These are phyloP conservation scores for Maconellicoccus hirsutus DNA, from an alignment of 1,140 invertebrate genomes.

Conservation along the genomic window DNA sequence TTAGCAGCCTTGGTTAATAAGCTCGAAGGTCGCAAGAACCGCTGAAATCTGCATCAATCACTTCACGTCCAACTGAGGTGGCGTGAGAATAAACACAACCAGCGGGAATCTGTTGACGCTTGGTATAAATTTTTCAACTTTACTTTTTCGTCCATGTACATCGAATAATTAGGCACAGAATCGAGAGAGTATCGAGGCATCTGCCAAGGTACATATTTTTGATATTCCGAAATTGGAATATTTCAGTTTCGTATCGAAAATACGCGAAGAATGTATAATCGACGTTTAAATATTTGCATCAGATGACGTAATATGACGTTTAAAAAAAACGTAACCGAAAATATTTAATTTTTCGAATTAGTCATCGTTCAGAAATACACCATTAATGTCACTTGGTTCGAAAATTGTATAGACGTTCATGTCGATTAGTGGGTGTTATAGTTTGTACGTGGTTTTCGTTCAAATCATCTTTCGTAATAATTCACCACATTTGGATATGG, in stretches of 20 bases:
- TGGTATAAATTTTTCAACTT: too few species aligned
- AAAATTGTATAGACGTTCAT: too few species aligned
- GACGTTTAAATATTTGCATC: background rate
- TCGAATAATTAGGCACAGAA: background rate
- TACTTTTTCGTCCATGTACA: too few species aligned
- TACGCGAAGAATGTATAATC: background rate
- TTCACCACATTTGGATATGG: too few species aligned
- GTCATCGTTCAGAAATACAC: background rate
- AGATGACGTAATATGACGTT: background rate
- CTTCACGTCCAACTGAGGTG: background rate
- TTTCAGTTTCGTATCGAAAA: background rate
- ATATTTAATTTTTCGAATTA: background rate
- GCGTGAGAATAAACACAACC: background rate
- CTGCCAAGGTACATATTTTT: background rate
- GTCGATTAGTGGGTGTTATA: too few species aligned
- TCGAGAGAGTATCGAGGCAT: background rate
- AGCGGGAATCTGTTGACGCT: too few species aligned
- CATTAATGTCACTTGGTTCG: background rate
- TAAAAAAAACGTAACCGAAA: background rate
- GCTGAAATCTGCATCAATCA: background rate
- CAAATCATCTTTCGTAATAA: too few species aligned
- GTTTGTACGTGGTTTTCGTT: too few species aligned
- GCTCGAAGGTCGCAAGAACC: background rate
- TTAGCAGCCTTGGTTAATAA: too few species aligned
- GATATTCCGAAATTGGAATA: background rate